Evolutionary conservation across 2,113 vertebrate species (phyloP).

Genomic region (Rhinichthys klamathensis): DNA sequence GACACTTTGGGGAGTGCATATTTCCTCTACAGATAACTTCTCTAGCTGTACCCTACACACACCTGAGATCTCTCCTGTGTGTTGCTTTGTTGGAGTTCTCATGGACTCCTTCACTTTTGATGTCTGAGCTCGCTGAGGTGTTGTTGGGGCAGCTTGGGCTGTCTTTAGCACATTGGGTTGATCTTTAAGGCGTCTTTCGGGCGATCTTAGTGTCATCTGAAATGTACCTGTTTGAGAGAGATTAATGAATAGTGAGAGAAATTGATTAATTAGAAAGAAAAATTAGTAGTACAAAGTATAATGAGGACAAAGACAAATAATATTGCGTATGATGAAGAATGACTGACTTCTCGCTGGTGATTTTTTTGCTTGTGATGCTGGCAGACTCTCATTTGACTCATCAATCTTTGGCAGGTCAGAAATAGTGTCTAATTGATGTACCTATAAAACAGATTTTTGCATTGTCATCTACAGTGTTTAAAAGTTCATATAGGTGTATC

Average conservation of each 20-base stretch:
- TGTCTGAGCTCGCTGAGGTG: not conserved
- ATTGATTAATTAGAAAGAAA: not conserved
- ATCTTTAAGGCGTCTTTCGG: not conserved
- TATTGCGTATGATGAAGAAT: not conserved
- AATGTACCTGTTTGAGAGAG: conserved; percentile 33
- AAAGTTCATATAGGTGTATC: not conserved
- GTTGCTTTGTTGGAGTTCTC: not conserved
- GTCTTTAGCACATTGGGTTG: not conserved
- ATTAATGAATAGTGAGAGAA: not conserved
- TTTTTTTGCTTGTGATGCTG: conserved; percentile 21
- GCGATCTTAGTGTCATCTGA: conserved; percentile 35
- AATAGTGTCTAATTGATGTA: not conserved
- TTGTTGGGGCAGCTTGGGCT: not conserved
- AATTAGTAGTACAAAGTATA: not conserved
- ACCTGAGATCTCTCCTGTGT: not conserved
- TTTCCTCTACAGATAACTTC: conserved; percentile 16
- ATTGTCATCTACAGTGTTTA: not conserved
- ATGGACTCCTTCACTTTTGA: conserved; percentile 25
- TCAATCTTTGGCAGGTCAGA: not conserved
- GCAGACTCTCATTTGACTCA: not conserved
- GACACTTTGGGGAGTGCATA: not conserved
- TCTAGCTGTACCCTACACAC: not conserved
- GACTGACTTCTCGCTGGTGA: conserved; percentile 36
- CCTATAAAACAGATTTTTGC: conserved; percentile 2
- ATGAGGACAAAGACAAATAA: not conserved